Base-by-base conservation (phyloP, 2,888 invertebrate genomes). In the Parnassius mnemosyne region DNA sequence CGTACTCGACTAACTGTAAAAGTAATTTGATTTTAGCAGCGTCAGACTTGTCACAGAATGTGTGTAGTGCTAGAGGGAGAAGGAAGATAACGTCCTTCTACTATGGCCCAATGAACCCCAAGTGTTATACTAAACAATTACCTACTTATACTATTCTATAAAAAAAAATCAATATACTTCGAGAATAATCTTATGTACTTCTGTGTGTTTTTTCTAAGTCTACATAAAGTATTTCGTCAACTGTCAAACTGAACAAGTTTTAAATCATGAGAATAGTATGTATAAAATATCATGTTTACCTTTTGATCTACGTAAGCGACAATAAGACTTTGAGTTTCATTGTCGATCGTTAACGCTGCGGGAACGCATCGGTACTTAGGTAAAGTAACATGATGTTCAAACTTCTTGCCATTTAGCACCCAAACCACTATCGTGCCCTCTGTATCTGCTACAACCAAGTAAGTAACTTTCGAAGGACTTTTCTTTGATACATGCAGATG, bases 251-350 rank as follows among this genome's bases (percentile, higher is more conserved):
- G 34, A 34, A 34, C 34, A 34, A 34, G 34, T 7, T 34, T 34
- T 34, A 34, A 34, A 34, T 34, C 34, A 5, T 34, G 1, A 34
- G 34, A 34, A 34, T 34, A 34, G 34, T 34, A 34, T 34, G 34
- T 34, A 34, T 34, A 34, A 7, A 34, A 34, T 34, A 7, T 34
- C 34, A 34, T 34, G 34, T 64, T 61, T 72, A 96, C 96, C 93
- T 94, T 95, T 72, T 95, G 95, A 88, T 98, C 95, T 0, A 96
- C 93, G 85, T 97, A 97, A 3, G 93, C 94, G 10, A 96, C 91
- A 44, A 96, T 92, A 9, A 97, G 81, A 52, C 92, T 92, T 7
- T 93, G 91, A 2, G 85, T 84, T 10, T 80, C 80, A 16, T 93
- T 90, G 75, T 95, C 94, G 52, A 97, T 90, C 0, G 94, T 92